Conservation (phyloP, 2,113 vertebrate genomes). For the Misgurnus mizolepis region DNA sequence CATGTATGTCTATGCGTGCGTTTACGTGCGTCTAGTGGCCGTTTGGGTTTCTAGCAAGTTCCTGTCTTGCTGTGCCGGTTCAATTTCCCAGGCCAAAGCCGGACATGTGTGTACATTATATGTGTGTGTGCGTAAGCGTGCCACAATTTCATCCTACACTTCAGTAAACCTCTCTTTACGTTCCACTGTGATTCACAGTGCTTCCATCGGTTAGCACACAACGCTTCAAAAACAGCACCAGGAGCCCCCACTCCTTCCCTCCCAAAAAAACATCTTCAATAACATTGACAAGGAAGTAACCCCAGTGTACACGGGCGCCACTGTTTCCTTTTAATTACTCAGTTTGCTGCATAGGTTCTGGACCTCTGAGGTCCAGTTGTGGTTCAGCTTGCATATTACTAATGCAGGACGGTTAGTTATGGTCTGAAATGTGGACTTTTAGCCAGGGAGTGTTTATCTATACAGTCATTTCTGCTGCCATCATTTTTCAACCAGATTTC, state of each 20-base stretch:
- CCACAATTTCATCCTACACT: background rate
- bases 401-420: conserved; percentile 37
- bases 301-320: conserved; percentile 12
- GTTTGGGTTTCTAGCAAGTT: conserved; percentile 12
- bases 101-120: background rate
- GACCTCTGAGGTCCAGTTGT: conserved; percentile 43
- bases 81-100: conserved; percentile 26
- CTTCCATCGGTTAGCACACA: background rate
- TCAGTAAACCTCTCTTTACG: background rate
- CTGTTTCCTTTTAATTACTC: conserved; percentile 32
- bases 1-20: conserved; percentile 25
- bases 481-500: conserved; percentile 35
- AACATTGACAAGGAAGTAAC: conserved; percentile 32
- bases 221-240: background rate
- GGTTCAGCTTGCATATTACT: conserved; percentile 33
- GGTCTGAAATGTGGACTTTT: conserved; percentile 40
- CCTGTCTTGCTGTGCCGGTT: conserved; percentile 40
- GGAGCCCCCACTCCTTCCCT: background rate
- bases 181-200: background rate
- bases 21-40: background rate
- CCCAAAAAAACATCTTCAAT: conserved; percentile 20
- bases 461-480: conserved; percentile 13
- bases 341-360: background rate
- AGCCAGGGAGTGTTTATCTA: conserved; percentile 39
- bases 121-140: background rate